Evolutionary conservation across 2,797 vertebrate species (phyloP), one percentile per base, ranked within the genome.

Genomic region (Percopsis omiscomaycus): DNA sequence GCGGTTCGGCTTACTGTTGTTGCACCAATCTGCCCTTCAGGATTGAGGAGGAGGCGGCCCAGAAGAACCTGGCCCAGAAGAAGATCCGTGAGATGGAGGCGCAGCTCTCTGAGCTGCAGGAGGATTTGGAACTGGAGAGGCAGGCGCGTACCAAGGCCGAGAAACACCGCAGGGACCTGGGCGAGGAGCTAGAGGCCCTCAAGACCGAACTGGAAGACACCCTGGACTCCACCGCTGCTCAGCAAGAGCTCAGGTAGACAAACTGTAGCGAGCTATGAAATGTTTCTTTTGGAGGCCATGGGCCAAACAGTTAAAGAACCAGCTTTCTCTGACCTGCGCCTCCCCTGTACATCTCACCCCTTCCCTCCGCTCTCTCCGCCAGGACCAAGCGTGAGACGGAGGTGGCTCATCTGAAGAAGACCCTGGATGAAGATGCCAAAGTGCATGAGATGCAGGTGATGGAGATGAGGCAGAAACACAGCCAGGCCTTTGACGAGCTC

Each of bases 141-240:
- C 91, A 90, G 11, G 92, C 92, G 1, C 94, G 98, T 4, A 77
- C 91, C 73, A 99, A 99, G 86, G 98, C 97, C 0, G 98, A 99
- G 84, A 99, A 98, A 71, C 95, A 97, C 83, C 96, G 96, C 49
- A 83, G 97, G 16, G 97, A 99, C 82, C 93, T 99, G 3, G 97
- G 96, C 29, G 97, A 99, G 67, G 98, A 99, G 88, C 91, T 99
- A 64, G 98, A 99, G 82, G 97, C 98, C 0, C 83, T 99, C 57
- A 99, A 99, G 86, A 98, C 98, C 0, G 98, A 99, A 82, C 88
- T 99, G 52, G 98, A 99, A 85, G 98, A 99, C 87, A 99, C 98
- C 0, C 82, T 96, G 71, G 98, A 99, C 86, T 96, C 96, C 55
- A 99, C 97, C 0, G 97, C 97, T 0, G 94, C 96, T 32, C 97